Percentiles rank a stretch among this genome's conserved stretches.
phyloP scores from a whole-genome alignment of 2,797 vertebrate genomes.

The Masticophis lateralis region DNA sequence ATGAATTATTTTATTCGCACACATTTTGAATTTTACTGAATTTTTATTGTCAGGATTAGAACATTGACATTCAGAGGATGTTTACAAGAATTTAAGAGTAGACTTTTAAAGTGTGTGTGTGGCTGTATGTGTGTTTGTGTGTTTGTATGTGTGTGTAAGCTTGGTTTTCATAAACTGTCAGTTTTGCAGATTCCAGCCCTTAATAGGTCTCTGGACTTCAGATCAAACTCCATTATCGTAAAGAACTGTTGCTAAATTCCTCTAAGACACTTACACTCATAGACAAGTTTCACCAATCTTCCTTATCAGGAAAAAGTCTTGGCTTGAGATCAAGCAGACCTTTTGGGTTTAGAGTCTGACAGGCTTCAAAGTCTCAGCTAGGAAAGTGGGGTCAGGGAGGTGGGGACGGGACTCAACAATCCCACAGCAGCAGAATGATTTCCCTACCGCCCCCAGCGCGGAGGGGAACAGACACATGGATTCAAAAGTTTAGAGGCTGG shows the following conservation, averaged over 20 bases:
- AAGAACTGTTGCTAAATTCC: constrained; percentile 14
- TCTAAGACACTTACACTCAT: constrained; percentile 48
- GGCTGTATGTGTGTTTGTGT: background rate
- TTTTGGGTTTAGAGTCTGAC: constrained; percentile 50
- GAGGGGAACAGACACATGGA: background rate
- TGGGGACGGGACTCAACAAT: constrained; percentile 3
- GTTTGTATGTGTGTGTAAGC: background rate
- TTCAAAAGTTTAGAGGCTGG: constrained; percentile 30
- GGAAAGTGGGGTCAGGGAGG: background rate
- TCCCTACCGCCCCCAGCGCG: background rate
- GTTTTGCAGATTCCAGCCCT: background rate
- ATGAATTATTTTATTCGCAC: background rate
- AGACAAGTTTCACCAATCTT: constrained; percentile 30
- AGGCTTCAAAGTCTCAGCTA: constrained; percentile 40
- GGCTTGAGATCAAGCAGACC: constrained; percentile 40
- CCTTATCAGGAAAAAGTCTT: constrained; percentile 52
- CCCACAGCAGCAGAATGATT: background rate
- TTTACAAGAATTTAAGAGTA: background rate
- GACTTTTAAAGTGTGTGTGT: background rate
- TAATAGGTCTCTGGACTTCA: constrained; percentile 21
- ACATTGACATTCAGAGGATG: background rate
- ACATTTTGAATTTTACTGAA: background rate
- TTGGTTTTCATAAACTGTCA: background rate
- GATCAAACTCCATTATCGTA: constrained; percentile 26
- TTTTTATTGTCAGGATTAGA: background rate